Evolutionary conservation across 2,797 vertebrate genomes (phyloP).

Genomic region (Nyctibius grandis): DNA sequence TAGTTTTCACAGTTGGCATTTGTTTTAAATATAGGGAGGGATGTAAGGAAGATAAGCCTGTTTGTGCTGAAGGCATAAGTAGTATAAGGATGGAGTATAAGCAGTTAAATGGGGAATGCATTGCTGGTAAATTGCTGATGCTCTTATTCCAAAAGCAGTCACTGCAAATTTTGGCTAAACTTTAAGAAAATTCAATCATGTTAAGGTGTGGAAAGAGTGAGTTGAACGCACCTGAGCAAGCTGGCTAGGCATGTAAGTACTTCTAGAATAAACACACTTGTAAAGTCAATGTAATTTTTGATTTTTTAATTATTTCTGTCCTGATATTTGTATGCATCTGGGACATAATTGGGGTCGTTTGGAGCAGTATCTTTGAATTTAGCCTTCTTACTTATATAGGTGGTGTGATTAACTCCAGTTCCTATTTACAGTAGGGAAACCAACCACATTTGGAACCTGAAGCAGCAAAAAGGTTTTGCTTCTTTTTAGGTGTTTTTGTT

Average conservation of each 20-base stretch:
- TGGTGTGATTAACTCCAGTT: not conserved
- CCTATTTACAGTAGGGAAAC: not conserved
- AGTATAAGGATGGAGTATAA: not conserved
- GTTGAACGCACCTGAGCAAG: not conserved
- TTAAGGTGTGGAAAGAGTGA: not conserved
- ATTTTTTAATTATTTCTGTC: not conserved
- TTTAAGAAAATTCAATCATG: not conserved
- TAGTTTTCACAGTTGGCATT: slow-evolving; percentile 11
- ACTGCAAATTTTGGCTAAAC: not conserved
- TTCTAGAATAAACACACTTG: not conserved
- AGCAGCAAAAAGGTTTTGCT: not conserved
- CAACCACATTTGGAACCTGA: not conserved
- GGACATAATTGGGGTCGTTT: not conserved
- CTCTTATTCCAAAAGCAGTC: not conserved
- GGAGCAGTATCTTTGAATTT: not conserved
- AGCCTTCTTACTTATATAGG: not conserved
- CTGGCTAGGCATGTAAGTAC: not conserved
- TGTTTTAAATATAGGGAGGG: not conserved
- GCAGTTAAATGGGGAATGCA: not conserved
- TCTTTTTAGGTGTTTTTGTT: not conserved
- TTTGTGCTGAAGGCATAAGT: not conserved
- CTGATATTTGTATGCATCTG: not conserved
- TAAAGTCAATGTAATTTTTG: not conserved
- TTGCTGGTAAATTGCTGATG: not conserved
- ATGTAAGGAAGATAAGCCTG: not conserved